Conservation (phyloP, 2,797 vertebrate species). For the Chiroxiphia lanceolata region DNA sequence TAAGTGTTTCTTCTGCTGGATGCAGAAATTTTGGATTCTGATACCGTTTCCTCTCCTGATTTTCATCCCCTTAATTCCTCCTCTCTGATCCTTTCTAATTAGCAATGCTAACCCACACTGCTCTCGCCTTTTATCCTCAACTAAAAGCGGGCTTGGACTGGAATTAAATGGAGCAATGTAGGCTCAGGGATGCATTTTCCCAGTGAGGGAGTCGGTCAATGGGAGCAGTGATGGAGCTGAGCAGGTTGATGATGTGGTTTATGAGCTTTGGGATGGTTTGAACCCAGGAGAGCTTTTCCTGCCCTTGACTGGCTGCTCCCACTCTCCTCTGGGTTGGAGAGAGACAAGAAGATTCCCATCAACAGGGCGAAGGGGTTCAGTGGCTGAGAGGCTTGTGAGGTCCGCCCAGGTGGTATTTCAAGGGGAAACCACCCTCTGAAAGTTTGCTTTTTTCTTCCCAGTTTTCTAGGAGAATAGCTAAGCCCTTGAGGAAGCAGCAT, state of each 20-base stretch:
- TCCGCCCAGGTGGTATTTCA: neutral
- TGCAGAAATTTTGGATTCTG: neutral
- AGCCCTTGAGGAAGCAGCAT: neutral
- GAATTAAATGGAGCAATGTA: neutral
- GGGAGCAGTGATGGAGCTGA: neutral
- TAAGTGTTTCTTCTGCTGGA: neutral
- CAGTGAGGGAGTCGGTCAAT: accelerated
- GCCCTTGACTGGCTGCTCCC: neutral
- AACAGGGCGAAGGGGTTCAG: neutral
- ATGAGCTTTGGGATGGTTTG: neutral
- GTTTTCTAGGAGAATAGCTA: neutral
- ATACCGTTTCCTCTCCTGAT: neutral
- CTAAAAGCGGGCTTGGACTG: neutral
- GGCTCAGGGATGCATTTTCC: neutral
- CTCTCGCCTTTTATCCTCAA: neutral
- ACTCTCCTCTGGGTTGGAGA: neutral
- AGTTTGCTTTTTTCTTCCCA: neutral
- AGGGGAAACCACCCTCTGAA: neutral
- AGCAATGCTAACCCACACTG: neutral
- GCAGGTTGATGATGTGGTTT: neutral
- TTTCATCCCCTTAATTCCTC: neutral
- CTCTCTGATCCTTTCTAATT: neutral
- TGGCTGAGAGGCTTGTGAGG: accelerated
- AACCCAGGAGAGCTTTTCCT: neutral
- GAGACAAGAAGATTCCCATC: conserved; percentile 23